Conservation (phyloP, 2,888 invertebrate genomes). For the Marronus borbonicus region DNA sequence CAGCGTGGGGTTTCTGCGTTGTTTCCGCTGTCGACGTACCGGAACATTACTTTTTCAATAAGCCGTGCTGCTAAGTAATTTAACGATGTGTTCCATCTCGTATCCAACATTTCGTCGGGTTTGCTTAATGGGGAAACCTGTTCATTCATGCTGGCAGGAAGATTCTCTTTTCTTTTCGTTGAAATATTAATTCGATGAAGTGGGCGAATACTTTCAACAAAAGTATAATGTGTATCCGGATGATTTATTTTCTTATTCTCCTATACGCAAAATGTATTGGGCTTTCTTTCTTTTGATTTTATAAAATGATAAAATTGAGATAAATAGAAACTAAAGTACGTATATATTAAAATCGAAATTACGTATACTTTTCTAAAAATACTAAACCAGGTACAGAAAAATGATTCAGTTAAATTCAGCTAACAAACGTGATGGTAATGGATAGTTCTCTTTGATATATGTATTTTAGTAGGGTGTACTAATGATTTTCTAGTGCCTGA, state of each 20-base stretch:
- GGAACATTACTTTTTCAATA: conserved; percentile 47
- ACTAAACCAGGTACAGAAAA: too few relatives aligned
- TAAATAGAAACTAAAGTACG: not conserved
- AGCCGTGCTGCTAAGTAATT: conserved; percentile 45
- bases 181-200: conserved; percentile 45
- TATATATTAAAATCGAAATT: not conserved
- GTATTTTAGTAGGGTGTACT: too few relatives aligned
- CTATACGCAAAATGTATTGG: conserved; percentile 4
- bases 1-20: not conserved
- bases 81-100: conserved; percentile 43
- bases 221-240: conserved; percentile 33
- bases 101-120: conserved; percentile 38
- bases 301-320: conserved; percentile 15
- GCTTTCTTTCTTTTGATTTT: not conserved
- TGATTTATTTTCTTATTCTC: conserved; percentile 37
- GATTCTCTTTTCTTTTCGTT: conserved; percentile 26
- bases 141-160: conserved; percentile 36
- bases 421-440: too few relatives aligned
- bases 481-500: too few relatives aligned
- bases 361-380: too few relatives aligned
- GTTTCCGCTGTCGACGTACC: conserved; percentile 30
- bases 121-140: conserved; percentile 43
- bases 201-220: conserved; percentile 29
- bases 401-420: too few relatives aligned
- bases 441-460: too few relatives aligned